phyloP scores from a whole-genome alignment of 2,888 invertebrate genomes.

The Himalopsyche kuldschensis region DNA sequence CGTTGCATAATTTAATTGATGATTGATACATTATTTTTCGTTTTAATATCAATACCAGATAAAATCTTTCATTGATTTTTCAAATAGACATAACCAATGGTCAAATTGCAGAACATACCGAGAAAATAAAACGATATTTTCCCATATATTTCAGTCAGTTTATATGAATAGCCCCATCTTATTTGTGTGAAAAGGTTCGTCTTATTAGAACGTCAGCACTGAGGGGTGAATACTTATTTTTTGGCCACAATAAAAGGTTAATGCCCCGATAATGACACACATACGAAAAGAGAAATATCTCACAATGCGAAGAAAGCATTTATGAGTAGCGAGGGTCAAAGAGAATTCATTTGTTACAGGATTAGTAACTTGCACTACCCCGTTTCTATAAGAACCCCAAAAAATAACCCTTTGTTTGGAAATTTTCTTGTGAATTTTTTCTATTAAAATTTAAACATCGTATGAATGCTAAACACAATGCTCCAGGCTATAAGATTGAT shows the following conservation, averaged over 20 bases:
- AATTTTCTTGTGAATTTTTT: neutral
- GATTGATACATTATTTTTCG: too few relatives aligned
- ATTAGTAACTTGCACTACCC: slow-evolving; percentile 33
- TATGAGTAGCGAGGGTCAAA: slow-evolving; percentile 29
- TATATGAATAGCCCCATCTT: neutral
- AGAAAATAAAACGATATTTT: neutral
- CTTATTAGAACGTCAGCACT: slow-evolving; percentile 32
- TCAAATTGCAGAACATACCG: neutral
- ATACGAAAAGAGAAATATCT: slow-evolving; percentile 7
- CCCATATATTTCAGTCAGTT: neutral
- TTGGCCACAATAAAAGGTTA: slow-evolving; percentile 36
- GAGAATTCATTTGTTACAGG: slow-evolving; percentile 27
- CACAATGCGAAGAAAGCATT: slow-evolving; percentile 21
- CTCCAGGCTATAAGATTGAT: neutral
- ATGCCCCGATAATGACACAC: slow-evolving; percentile 39
- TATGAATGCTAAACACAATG: slow-evolving; percentile 18
- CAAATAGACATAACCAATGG: neutral
- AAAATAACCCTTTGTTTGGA: slow-evolving; percentile 21
- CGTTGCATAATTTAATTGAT: too few relatives aligned
- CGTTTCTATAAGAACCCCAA: slow-evolving; percentile 26
- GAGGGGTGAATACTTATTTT: slow-evolving; percentile 3
- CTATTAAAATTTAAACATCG: neutral
- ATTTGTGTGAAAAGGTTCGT: slow-evolving; percentile 7
- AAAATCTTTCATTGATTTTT: too few relatives aligned
- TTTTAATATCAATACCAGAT: too few relatives aligned